Percentiles rank a stretch among this genome's conserved stretches.
Conservation (phyloP, 2,888 invertebrate species). For the Asteroscopus sphinx region DNA sequence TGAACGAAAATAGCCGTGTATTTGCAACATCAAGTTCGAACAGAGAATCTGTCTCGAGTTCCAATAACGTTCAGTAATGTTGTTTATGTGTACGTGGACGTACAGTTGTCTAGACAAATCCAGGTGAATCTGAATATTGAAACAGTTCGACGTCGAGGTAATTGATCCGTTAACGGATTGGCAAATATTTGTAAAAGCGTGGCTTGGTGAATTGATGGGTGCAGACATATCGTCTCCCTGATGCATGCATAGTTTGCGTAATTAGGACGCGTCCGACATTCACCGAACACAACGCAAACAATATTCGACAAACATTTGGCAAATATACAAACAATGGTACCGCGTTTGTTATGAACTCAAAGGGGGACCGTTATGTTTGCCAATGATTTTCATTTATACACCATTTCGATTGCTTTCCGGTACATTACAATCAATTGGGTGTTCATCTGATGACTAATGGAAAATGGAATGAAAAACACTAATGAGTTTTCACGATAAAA, state of each 20-base stretch:
- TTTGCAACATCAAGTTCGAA: slow-evolving; percentile 31
- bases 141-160: slow-evolving; percentile 30
- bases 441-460: slow-evolving; percentile 23
- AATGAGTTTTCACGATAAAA: slow-evolving; percentile 44
- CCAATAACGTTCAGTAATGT: slow-evolving; percentile 19
- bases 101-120: slow-evolving; percentile 33
- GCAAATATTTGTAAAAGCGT: slow-evolving; percentile 33
- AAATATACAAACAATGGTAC: slow-evolving; percentile 31
- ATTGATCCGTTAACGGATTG: slow-evolving; percentile 39
- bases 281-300: slow-evolving; percentile 21
- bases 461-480: slow-evolving; percentile 25
- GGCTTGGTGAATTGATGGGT: slow-evolving; percentile 15
- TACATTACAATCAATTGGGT: slow-evolving; percentile 19
- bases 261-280: slow-evolving; percentile 22
- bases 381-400: slow-evolving; percentile 65
- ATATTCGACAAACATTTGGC: slow-evolving; percentile 46
- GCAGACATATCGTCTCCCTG: neutral
- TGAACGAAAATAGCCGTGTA: slow-evolving; percentile 45
- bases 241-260: slow-evolving; percentile 17
- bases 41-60: slow-evolving; percentile 16
- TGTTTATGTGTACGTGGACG: slow-evolving; percentile 20
- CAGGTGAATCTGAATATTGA: slow-evolving; percentile 39
- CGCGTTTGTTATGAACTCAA: slow-evolving; percentile 60
- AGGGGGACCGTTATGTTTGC: slow-evolving; percentile 58
- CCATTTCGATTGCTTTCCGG: slow-evolving; percentile 45